Evolutionary conservation across 1,140 invertebrate genomes (phyloP), one percentile per base, ranked within the genome.

Genomic region (Zaprionus camerounensis): DNA sequence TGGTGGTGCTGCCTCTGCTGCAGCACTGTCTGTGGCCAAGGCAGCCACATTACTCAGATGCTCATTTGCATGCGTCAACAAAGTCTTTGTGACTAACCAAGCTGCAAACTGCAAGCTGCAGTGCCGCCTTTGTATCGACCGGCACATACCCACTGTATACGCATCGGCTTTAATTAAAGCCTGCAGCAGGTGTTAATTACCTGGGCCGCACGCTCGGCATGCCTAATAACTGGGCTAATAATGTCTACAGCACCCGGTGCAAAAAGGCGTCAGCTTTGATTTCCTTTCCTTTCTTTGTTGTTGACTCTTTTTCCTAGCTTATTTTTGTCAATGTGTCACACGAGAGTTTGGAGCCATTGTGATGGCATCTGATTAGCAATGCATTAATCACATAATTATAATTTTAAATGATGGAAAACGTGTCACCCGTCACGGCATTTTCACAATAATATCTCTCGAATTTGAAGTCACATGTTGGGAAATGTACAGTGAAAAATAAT

Each of bases 331-430:
- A 71, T 88, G 81, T 88, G 84, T 87, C 81, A 72, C 74, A 77
- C 69, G 63, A 62, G 69, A 64, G 41, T 56, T 61, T 38, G 34
- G n/a, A 28, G 56, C 62, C 76, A 82, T 86, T 82, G 78, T 83
- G 74, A 71, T 78, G 78, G 63, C 71, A 86, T 76, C 57, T 78
- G 63, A 82, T 85, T 85, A 76, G 71, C 84, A 81, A 72, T 83
- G 67, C 68, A 88, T 83, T 78, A 82, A 80, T 78, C 72, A 81
- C 71, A 81, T 82, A 68, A 83, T 83, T 74, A 84, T 74, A 67
- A 84, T 78, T 90, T 84, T 88, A 70, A 84, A 87, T 85, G 76
- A 82, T 86, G 82, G 72, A 86, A 86, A 87, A 82, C 83, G 76
- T 86, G 82, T 66, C 82, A 76, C 66, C 61, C 67, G 20, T 78